Base-by-base conservation (phyloP, 2,888 invertebrate species). In the Rhagium mordax region DNA sequence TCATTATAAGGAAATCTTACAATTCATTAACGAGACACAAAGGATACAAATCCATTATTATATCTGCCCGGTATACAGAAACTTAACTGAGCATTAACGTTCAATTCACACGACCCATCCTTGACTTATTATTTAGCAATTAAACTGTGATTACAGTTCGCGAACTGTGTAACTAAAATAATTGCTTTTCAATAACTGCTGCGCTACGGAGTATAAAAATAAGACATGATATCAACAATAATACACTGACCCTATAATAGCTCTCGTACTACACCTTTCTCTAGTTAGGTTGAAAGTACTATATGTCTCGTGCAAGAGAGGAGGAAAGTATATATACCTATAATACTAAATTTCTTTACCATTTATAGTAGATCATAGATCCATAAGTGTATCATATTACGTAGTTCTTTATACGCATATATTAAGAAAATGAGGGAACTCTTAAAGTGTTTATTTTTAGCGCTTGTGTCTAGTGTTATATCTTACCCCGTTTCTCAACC, bases 401-500 rank as follows among this genome's bases (percentile, higher is more conserved):
- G 2, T 8, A 33, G 24, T 59, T 33, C 16, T 51, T 51, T 55
- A 6, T n/a, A 24, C 1, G n/a, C n/a, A 27, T 18, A 2, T 60
- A 24, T 15, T n/a, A 59, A 8, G 68, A 76, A 76, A 76, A 80
- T 81, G 77, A 78, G 76, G 59, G 72, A 77, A 21, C 71, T 70
- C 3, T 64, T 72, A 6, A 68, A 78, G 55, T 77, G 78, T 59
- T 71, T 77, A 67, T 72, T 79, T 53, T 51, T 80, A 66, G 76
- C 73, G 24, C 57, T 78, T 51, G 76, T 82, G 62, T 75, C 79
- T 6, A 74, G 77, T 75, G 78, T 78, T 10, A 70, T 75, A 57
- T 80, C 80, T 21, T 73, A 74, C 49, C 82, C 84, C 5, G 77
- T 82, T 20, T 81, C 83, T n/a, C 83, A 84, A 53, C 83, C 84